Conservation (phyloP, 2,888 invertebrate species). For the Ernsta delagoae region DNA sequence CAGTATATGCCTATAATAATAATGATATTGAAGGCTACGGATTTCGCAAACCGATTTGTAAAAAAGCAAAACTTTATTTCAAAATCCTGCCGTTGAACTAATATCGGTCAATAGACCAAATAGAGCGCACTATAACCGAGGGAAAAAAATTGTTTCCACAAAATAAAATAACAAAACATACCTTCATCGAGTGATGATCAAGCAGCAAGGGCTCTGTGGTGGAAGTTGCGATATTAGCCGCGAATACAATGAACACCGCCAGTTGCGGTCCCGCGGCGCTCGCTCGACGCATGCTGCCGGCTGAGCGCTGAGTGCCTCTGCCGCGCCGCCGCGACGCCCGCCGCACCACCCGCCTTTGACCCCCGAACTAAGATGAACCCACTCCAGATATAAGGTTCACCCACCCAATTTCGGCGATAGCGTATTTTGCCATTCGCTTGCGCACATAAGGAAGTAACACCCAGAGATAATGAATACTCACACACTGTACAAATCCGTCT, state of each 20-base stretch:
- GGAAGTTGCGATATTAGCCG: conserved; percentile 2
- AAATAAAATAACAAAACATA: too few relatives aligned
- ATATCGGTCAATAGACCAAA: too few relatives aligned
- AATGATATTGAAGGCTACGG: too few relatives aligned
- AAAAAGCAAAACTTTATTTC: too few relatives aligned
- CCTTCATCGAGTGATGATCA: too few relatives aligned
- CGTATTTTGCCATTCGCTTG: conserved; percentile 49
- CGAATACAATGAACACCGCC: conserved; percentile 26
- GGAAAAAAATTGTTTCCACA: too few relatives aligned
- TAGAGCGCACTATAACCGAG: too few relatives aligned
- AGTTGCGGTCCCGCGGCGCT: conserved; percentile 48
- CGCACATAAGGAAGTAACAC: conserved; percentile 61
- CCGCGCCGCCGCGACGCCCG: conserved; percentile 51
- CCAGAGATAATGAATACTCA: too few relatives aligned
- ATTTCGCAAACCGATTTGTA: too few relatives aligned
- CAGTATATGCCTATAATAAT: too few relatives aligned
- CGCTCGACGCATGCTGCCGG: conserved; percentile 66
- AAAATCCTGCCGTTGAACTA: too few relatives aligned
- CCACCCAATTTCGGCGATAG: conserved; percentile 80
- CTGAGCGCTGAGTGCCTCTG: conserved; percentile 60
- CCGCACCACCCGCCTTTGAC: conserved; percentile 72
- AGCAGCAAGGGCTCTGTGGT: too few relatives aligned
- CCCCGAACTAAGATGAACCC: conserved; percentile 74
- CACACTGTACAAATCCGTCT: conserved; percentile 32
- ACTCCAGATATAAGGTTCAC: conserved; percentile 76